Percentiles rank a stretch among this genome's conserved stretches.
Evolutionary conservation across 2,113 vertebrate genomes (phyloP).

Genomic region (Tachysurus vachellii): DNA sequence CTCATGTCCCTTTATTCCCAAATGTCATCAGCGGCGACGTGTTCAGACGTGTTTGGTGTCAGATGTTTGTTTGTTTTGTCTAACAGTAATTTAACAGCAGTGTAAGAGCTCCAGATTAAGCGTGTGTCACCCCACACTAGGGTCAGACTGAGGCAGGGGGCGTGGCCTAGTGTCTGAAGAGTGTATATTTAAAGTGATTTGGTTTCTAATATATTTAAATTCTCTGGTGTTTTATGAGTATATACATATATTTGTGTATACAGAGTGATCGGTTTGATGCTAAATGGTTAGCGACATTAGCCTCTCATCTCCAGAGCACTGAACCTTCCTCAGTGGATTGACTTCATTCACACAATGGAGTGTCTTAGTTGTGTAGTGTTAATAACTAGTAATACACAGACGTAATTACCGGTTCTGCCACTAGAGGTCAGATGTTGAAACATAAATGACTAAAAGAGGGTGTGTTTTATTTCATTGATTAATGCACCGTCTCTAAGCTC

Average conservation of each 20-base stretch:
- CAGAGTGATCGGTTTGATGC: not conserved
- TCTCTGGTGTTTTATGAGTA: not conserved
- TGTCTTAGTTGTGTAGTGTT: not conserved
- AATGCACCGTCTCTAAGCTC: not conserved
- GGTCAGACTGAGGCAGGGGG: not conserved
- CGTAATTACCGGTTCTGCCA: not conserved
- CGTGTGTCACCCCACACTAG: not conserved
- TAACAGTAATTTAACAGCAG: not conserved
- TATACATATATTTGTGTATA: not conserved
- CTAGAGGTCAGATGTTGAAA: conserved; percentile 18
- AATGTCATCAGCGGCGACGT: not conserved
- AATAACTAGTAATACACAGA: not conserved
- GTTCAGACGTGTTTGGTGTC: not conserved
- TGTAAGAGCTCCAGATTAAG: not conserved
- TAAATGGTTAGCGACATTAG: not conserved
- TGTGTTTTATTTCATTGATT: not conserved
- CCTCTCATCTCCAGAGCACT: too few species aligned
- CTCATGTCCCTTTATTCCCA: not conserved
- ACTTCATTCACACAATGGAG: not conserved
- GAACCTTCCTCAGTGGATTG: not conserved
- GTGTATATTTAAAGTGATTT: not conserved
- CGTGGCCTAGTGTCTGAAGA: not conserved
- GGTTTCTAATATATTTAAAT: not conserved
- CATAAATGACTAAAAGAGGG: not conserved
- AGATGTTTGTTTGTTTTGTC: not conserved